Base-by-base conservation (phyloP, 2,888 invertebrate genomes). In the Lepidocyrtoides sp. region DNA sequence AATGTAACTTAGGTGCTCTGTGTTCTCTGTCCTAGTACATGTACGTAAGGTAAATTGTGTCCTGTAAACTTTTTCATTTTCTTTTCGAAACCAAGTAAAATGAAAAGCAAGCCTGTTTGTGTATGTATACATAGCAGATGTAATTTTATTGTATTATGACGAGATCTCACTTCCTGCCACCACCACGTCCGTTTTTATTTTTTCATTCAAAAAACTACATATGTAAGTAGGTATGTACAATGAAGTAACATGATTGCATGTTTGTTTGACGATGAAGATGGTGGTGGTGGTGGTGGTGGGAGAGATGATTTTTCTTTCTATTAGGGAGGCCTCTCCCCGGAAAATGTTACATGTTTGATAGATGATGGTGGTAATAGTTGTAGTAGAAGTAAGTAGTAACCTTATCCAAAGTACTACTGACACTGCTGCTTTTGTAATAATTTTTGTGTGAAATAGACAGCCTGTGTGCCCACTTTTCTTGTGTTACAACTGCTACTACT, bases 361-460 rank as follows among this genome's bases (percentile, higher is more conserved):
- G 41, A 63, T 41, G 69, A 72, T 72, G 41, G 41, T 17, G 32
- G 41, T 72, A 36, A 7, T 17, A 1, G 1, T 23, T 10, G 2
- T 32, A 32, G 20, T 66, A n/a, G 10, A 5, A n/a, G 10, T 29
- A 14, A 32, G 23, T 41, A 72, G 20, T n/a, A 20, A 29, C n/a
- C 20, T n/a, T 36, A 20, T 12, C 23, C 17, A 41, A 20, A 20
- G 12, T 14, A 26, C 23, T 48, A 2, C 26, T 0, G 8, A n/a
- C 3, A 7, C 7, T 8, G 44, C 72, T 75, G 12, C 26, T 14
- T n/a, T 48, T 26, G 48, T 48, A 48, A 75, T 75, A 48, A 75
- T 48, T 75, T 69, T 75, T 75, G 75, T 75, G 75, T 44, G 75
- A 75, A 75, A 23, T 23, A 23, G 69, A 75, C 75, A 48, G 26